phyloP scores from a whole-genome alignment of 2,888 invertebrate species.

The Aphrophora alni region DNA sequence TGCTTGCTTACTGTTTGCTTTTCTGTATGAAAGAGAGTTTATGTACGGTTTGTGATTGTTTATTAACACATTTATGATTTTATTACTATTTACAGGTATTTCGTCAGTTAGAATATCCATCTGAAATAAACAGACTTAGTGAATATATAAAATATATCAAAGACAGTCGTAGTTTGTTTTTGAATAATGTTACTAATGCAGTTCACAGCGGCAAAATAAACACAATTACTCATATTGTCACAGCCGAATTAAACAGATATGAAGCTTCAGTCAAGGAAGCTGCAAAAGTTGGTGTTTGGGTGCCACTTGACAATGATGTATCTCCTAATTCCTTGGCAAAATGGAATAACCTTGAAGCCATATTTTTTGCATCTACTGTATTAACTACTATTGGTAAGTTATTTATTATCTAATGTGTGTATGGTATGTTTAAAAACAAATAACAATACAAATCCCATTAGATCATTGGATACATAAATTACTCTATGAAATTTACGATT shows the following conservation, averaged over 20 bases:
- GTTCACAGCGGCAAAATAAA: neutral
- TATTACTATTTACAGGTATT: conserved; percentile 79
- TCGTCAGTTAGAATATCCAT: conserved; percentile 77
- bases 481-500: neutral
- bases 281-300: conserved; percentile 68
- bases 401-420: neutral
- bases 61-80: too few species aligned
- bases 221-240: neutral
- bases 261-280: conserved; percentile 67
- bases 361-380: conserved; percentile 90
- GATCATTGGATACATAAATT: neutral
- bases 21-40: too few species aligned
- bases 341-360: conserved; percentile 83
- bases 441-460: too few species aligned
- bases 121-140: conserved; percentile 70
- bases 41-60: too few species aligned
- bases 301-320: conserved; percentile 52
- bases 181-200: conserved; percentile 64
- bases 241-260: conserved; percentile 9
- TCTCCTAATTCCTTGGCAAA: conserved; percentile 54
- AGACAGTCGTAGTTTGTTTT: conserved; percentile 65
- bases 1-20: too few species aligned
- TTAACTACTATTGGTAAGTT: conserved; percentile 85
- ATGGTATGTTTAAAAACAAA: neutral
- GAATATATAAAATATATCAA: conserved; percentile 57